phyloP scores from a whole-genome alignment of 2,797 vertebrate genomes.

The Eulemur mongoz region DNA sequence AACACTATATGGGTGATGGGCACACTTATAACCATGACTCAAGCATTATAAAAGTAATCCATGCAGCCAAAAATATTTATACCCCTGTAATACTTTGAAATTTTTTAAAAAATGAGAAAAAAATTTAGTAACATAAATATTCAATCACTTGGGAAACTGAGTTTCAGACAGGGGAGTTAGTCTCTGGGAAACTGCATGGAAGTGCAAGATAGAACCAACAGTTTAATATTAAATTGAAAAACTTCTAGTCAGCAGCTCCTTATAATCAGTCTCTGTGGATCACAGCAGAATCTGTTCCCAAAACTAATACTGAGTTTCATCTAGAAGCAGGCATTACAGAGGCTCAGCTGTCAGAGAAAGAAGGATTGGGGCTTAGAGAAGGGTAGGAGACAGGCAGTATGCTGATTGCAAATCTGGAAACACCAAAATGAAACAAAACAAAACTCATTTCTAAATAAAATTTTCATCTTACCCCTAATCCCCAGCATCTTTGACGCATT shows the following conservation, averaged over 20 bases:
- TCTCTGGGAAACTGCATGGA: neutral
- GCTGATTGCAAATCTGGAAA: slow-evolving; percentile 12
- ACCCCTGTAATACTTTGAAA: too few species aligned
- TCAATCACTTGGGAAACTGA: neutral
- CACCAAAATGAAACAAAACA: neutral
- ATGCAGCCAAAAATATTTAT: too few species aligned
- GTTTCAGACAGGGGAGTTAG: neutral
- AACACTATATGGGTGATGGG: too few species aligned
- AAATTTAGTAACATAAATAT: neutral
- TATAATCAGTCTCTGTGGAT: neutral
- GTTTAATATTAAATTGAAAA: neutral
- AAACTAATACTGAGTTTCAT: neutral
- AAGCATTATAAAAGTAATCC: too few species aligned
- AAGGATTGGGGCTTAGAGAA: neutral
- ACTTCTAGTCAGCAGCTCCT: neutral
- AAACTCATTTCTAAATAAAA: slow-evolving; percentile 39
- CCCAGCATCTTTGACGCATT: slow-evolving; percentile 61
- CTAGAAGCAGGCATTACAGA: neutral
- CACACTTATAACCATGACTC: too few species aligned
- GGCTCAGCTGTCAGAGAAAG: neutral
- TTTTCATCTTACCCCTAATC: slow-evolving; percentile 32
- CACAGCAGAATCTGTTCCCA: neutral
- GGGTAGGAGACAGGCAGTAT: neutral
- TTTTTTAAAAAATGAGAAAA: too few species aligned
- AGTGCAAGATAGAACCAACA: neutral